Evolutionary conservation across 2,113 vertebrate genomes (phyloP).

Genomic region (Dasypus novemcinctus): DNA sequence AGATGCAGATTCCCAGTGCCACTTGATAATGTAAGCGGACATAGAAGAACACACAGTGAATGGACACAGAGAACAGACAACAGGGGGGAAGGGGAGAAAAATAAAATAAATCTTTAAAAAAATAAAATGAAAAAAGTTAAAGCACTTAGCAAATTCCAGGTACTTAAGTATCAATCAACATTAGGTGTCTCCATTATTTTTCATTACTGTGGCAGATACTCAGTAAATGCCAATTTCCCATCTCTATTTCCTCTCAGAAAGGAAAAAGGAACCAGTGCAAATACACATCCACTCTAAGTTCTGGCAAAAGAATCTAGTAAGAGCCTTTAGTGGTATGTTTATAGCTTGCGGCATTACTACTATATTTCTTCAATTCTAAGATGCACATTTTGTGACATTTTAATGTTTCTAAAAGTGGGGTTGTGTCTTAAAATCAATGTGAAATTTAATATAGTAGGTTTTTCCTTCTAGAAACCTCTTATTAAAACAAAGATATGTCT

Average conservation of each 20-base stretch:
- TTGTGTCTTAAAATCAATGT: slow-evolving; percentile 44
- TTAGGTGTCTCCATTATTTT: not conserved
- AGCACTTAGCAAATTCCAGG: not conserved
- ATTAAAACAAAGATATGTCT: slow-evolving; percentile 47
- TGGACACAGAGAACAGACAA: no score
- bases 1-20: no score
- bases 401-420: slow-evolving; percentile 5
- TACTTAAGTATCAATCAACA: not conserved
- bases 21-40: no score
- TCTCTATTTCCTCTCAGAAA: slow-evolving; percentile 19
- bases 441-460: not conserved
- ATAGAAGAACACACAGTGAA: no score
- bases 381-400: not conserved
- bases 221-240: not conserved
- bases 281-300: not conserved
- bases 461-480: slow-evolving; percentile 49
- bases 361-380: slow-evolving; percentile 28
- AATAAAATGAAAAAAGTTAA: slow-evolving; percentile 33
- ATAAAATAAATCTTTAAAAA: no score
- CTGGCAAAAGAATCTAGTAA: slow-evolving; percentile 12
- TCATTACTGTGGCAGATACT: not conserved
- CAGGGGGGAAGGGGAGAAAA: no score
- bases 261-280: not conserved
- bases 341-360: not conserved
- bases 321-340: not conserved